phyloP scores from a whole-genome alignment of 92 coral and sea anemone genomes.

The Plumapathes pennacea region DNA sequence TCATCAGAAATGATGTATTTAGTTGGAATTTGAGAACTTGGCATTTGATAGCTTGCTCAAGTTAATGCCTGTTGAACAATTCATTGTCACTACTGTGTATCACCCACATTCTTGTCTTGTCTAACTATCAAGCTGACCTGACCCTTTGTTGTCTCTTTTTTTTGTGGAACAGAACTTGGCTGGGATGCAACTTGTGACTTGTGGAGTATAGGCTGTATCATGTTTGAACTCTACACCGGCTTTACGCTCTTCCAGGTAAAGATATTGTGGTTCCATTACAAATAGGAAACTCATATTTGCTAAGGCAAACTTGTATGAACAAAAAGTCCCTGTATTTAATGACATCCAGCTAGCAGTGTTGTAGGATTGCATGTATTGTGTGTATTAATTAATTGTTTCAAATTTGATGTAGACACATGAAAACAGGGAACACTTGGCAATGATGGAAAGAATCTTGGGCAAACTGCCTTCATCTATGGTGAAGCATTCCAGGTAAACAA shows the following conservation, averaged over 20 bases:
- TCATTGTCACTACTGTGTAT: background rate
- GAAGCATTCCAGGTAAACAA: conserved; percentile 79
- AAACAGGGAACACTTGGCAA: conserved; percentile 93
- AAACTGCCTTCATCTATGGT: conserved; percentile 74
- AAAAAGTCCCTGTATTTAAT: too few relatives aligned
- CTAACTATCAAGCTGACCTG: background rate
- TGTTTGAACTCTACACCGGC: conserved; percentile 98
- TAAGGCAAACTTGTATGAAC: too few relatives aligned
- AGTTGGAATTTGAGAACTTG: too few relatives aligned
- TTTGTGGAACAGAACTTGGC: conserved; percentile 75
- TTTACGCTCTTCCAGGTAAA: conserved; percentile 95
- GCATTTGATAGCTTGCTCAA: too few relatives aligned
- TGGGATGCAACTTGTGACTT: conserved; percentile 94
- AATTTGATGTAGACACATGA: conserved; percentile 79
- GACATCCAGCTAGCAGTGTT: too few relatives aligned
- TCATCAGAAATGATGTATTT: too few relatives aligned
- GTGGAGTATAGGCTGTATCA: conserved; percentile 96
- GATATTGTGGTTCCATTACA: too few relatives aligned
- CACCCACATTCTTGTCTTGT: background rate
- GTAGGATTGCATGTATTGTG: background rate
- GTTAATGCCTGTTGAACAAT: too few relatives aligned
- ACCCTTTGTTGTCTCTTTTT: background rate
- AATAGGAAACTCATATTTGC: too few relatives aligned
- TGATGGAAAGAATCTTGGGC: conserved; percentile 98
- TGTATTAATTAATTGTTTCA: background rate